A percentile compares a stretch with the other conserved stretches of the same genome.
phyloP scores from a whole-genome alignment of 2,113 vertebrate genomes.

The Xyrauchen texanus region DNA sequence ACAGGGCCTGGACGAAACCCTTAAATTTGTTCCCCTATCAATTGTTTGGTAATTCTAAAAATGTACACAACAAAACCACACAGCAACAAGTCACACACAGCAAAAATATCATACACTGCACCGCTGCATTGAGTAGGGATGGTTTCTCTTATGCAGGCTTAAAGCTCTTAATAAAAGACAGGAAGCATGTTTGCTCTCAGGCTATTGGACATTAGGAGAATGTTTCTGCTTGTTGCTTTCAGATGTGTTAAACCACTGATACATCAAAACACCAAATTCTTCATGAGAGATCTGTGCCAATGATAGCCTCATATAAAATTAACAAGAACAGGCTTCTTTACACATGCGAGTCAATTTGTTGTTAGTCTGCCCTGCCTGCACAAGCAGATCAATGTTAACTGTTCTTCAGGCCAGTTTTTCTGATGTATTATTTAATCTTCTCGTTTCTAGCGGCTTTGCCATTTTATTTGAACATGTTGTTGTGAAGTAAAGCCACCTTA shows the following conservation, averaged over 20 bases:
- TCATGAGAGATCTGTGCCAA: conserved; percentile 36
- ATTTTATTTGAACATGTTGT: conserved; percentile 47
- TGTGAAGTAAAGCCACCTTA: conserved; percentile 42
- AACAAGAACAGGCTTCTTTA: conserved; percentile 46
- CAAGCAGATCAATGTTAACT: conserved; percentile 52
- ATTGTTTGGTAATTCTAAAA: conserved; percentile 14
- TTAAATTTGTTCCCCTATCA: conserved; percentile 20
- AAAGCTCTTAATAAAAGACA: conserved; percentile 13
- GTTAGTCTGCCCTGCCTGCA: conserved; percentile 48
- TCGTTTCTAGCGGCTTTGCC: conserved; percentile 36
- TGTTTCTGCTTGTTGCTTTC: conserved; percentile 38
- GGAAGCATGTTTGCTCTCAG: conserved; percentile 38
- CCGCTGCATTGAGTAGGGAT: conserved; percentile 14
- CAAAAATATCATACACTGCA: conserved; percentile 43
- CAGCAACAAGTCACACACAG: not conserved
- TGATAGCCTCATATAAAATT: conserved; percentile 39
- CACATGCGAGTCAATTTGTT: conserved; percentile 57
- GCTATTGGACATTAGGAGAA: conserved; percentile 29
- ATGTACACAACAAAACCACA: conserved; percentile 1
- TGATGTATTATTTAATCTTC: conserved; percentile 52
- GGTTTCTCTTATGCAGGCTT: conserved; percentile 9
- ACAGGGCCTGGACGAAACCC: conserved; percentile 38
- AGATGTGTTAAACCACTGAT: conserved; percentile 28
- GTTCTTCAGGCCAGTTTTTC: conserved; percentile 51
- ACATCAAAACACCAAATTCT: conserved; percentile 45